Evolutionary conservation across 1,140 invertebrate species (phyloP), one percentile per base, ranked within the genome.

Genomic region (Saccostrea cuccullata): DNA sequence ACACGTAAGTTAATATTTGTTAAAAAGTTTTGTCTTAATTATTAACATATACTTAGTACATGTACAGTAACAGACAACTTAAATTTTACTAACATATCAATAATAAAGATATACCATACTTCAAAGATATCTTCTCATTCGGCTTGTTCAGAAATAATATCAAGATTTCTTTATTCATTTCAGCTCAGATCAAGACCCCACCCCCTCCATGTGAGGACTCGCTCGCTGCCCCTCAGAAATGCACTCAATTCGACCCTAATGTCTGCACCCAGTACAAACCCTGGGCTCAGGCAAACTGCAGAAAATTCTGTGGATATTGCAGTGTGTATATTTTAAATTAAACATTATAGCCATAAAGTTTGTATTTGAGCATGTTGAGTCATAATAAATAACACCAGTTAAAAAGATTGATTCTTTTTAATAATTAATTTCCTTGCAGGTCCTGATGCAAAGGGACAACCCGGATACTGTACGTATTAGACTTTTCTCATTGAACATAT

Each of bases 281-380:
- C 30, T 92, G 91, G 90, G 91, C 91, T 55, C 56, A 90, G 86
- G 90, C 89, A 40, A 90, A 91, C 64, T 91, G 91, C 47, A 86
- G 89, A 30, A 90, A 91, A 86, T 91, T 87, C 64, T 91, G 91
- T 87, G 91, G 91, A 20, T 91, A 86, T 85, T 91, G 91, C 88
- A 77, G 89, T 91, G 91, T 56, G 89, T 88, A 56, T 82, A 36
- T 82, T 64, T 64, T 8, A 20, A 20, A 64, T 20, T 64, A n/a
- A 64, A 64, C n/a, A 20, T 17, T 17, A 64, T 64, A 17, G 17
- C 58, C 58, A 64, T 17, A 36, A 36, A 36, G 30, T 36, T 36
- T 36, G n/a, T n/a, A n/a, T n/a, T n/a, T n/a, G n/a, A n/a, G n/a
- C n/a, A 36, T 36, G 30, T 60, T 60, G 58, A 60, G 70, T 26